phyloP scores from a whole-genome alignment of 2,113 vertebrate genomes.

The Rhinichthys klamathensis region DNA sequence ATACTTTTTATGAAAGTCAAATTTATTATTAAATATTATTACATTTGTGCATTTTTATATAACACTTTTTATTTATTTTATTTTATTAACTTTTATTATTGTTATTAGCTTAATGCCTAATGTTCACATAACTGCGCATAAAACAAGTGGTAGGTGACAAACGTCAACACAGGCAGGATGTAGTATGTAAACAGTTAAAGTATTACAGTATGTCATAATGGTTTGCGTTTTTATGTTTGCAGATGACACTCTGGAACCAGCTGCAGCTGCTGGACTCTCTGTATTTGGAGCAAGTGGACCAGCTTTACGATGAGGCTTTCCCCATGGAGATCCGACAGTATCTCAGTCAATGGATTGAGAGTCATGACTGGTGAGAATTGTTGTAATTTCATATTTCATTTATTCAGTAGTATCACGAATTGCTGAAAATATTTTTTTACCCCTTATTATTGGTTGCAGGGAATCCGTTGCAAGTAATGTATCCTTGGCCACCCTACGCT shows the following conservation, averaged over 20 bases:
- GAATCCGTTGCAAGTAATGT: slow-evolving; percentile 79
- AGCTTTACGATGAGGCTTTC: slow-evolving; percentile 86
- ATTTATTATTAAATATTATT: background rate
- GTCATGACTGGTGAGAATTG: slow-evolving; percentile 86
- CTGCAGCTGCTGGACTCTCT: slow-evolving; percentile 84
- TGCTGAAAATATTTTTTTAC: background rate
- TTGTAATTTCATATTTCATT: background rate
- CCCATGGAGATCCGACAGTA: slow-evolving; percentile 89
- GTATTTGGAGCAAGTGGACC: slow-evolving; percentile 83
- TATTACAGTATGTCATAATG: background rate
- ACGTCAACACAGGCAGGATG: background rate
- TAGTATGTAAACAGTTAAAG: background rate
- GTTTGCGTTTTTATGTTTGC: slow-evolving; percentile 37
- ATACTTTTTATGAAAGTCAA: background rate
- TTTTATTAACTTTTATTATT: background rate
- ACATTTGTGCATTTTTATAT: background rate
- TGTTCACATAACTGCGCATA: background rate
- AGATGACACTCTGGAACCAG: slow-evolving; percentile 91
- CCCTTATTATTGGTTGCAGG: slow-evolving; percentile 70
- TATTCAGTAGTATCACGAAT: background rate
- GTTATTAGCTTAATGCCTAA: background rate
- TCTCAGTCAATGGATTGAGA: slow-evolving; percentile 86
- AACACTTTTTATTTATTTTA: background rate
- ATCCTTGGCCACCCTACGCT: slow-evolving; percentile 78
- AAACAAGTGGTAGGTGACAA: background rate